phyloP scores from a whole-genome alignment of 2,888 invertebrate species.

The Papilio elwesi region DNA sequence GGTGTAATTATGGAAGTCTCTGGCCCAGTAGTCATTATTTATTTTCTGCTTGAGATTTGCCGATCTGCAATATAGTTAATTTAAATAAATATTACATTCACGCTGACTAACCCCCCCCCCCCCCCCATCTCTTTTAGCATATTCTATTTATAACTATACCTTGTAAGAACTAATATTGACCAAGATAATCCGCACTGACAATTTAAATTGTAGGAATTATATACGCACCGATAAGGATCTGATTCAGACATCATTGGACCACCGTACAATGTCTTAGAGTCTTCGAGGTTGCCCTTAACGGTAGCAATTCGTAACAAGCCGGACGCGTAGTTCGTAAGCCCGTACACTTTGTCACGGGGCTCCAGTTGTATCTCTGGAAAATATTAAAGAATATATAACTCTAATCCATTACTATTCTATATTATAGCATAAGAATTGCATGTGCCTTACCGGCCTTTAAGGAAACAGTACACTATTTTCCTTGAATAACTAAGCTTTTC shows the following conservation, averaged over 20 bases:
- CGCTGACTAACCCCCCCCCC: too few species aligned
- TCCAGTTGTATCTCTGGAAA: slow-evolving; percentile 86
- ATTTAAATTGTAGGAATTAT: too few species aligned
- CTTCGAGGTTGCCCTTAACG: slow-evolving; percentile 85
- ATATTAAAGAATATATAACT: slow-evolving; percentile 3
- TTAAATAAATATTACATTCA: not conserved
- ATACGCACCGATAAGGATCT: slow-evolving; percentile 72
- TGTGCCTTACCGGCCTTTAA: too few species aligned
- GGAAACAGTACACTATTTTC: not conserved
- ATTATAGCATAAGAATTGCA: too few species aligned
- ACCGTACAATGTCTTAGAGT: slow-evolving; percentile 64
- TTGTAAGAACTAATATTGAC: too few species aligned
- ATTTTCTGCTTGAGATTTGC: slow-evolving; percentile 61
- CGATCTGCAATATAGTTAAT: slow-evolving; percentile 54
- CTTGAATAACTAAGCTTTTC: not conserved
- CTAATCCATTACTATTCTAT: not conserved
- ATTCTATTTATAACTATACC: too few species aligned
- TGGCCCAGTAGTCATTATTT: slow-evolving; percentile 77
- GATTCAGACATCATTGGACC: slow-evolving; percentile 67
- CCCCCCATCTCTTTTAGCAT: too few species aligned
- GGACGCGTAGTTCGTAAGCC: slow-evolving; percentile 83
- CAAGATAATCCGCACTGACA: too few species aligned
- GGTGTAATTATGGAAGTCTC: slow-evolving; percentile 87
- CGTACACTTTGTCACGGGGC: slow-evolving; percentile 86
- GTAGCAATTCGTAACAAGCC: slow-evolving; percentile 90